Base-by-base conservation (phyloP, 1,140 invertebrate genomes). In the Leguminivora glycinivorella region DNA sequence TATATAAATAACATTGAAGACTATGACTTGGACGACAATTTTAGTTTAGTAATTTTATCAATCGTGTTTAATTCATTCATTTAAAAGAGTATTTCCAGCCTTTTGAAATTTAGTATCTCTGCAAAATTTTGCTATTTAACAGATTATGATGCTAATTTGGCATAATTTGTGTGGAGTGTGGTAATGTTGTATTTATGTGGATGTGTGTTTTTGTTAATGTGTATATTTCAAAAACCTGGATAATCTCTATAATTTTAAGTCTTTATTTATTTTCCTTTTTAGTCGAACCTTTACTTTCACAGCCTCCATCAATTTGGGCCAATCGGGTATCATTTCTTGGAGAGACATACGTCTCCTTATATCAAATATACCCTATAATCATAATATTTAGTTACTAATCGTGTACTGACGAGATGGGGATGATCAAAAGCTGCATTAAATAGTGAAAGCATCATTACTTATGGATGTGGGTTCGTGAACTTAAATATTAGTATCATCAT, bases 281-380 rank as follows among this genome's bases (percentile, higher is more conserved):
- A 92, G 47, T 88, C 93, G 93, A 94, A 94, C 93, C 93, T 94
- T 94, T 87, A 91, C 87, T 92, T 93, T 93, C 79, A 92, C 92
- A 89, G 92, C 84, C 84, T 93, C 92, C 85, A 93, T 88, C 89
- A 94, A 92, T 79, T 78, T 92, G 79, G 94, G 94, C 93, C 93
- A 94, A 92, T 94, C 93, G 77, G 90, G 91, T 88, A 94, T 93
- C 87, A 94, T 83, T 90, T 94, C 93, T 76, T 91, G 88, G 71
- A 94, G 91, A 87, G 93, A 93, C 90, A 93, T 92, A 75, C 93
- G 93, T 92, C 94, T 93, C 88, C 93, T 92, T 88, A 93, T 94
- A 83, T 93, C 89, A 93, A 93, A 94, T 85, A 94, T 90, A 81
- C 93, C 94, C 94, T 94, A 93, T 81, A 92, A 92, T 84, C 75